Conservation (phyloP, 2,797 vertebrate genomes). For the Alfaro cultratus region DNA sequence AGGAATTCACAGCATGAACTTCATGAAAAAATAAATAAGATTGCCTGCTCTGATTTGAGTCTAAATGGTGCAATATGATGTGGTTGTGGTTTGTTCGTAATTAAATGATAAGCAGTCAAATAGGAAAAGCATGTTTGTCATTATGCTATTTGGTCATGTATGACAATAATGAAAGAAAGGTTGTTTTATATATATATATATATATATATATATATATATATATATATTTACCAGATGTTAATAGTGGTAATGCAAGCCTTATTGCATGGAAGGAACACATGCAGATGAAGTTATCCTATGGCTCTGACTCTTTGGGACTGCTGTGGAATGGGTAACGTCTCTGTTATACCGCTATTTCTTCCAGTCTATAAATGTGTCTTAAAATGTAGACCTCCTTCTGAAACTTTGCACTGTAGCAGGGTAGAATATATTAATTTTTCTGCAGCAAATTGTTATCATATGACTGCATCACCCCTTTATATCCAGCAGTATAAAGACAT, state of each 20-base stretch:
- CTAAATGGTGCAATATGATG: conserved; percentile 33
- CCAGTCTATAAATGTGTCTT: neutral
- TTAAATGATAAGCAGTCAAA: conserved; percentile 34
- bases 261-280: neutral
- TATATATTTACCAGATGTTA: neutral
- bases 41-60: conserved; percentile 28
- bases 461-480: neutral
- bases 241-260: neutral
- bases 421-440: neutral
- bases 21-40: conserved; percentile 3
- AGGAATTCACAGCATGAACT: conserved; percentile 57
- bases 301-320: neutral
- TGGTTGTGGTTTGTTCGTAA: conserved; percentile 18
- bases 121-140: neutral
- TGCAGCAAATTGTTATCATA: neutral
- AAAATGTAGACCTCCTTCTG: neutral
- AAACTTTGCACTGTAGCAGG: neutral
- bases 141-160: conserved; percentile 7
- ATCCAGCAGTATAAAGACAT: neutral
- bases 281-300: neutral
- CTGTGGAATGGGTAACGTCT: neutral
- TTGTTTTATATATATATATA: neutral
- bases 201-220: neutral
- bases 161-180: conserved; percentile 22
- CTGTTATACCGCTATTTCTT: neutral